Conservation (phyloP, 2,888 invertebrate species). For the Meiosimyza platycephala region DNA sequence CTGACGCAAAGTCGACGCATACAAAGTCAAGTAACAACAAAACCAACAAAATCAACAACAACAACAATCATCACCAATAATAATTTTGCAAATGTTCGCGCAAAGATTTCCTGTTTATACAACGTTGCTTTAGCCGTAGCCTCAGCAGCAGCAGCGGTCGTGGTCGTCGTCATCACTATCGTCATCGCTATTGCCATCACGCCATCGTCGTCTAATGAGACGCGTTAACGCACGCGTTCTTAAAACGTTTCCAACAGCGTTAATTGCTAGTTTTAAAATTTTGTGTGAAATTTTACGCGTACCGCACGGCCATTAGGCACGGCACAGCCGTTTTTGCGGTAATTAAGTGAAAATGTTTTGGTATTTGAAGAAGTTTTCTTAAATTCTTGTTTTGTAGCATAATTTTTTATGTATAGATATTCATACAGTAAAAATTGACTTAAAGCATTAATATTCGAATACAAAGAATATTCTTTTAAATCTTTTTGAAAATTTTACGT, state of each 20-base stretch:
- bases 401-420: no score
- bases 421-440: no score
- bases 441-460: no score
- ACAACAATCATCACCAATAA: constrained; percentile 2
- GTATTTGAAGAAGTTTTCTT: no score
- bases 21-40: constrained; percentile 5
- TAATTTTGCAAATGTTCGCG: constrained; percentile 18
- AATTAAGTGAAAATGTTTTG: constrained; percentile 1
- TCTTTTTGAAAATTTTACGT: no score
- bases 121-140: not conserved
- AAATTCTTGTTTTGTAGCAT: no score
- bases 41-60: constrained; percentile 17
- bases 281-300: not conserved
- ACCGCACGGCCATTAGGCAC: constrained; percentile 20
- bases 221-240: constrained; percentile 20
- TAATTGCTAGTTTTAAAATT: constrained; percentile 27
- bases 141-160: not conserved
- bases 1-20: not conserved
- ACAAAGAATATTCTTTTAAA: no score
- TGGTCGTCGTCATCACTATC: not conserved
- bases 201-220: constrained; percentile 23
- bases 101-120: constrained; percentile 22
- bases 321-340: constrained; percentile 7
- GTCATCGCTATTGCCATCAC: not conserved
- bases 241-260: constrained; percentile 9